Conservation (phyloP, 2,113 vertebrate genomes). For the Chamaea fasciata region DNA sequence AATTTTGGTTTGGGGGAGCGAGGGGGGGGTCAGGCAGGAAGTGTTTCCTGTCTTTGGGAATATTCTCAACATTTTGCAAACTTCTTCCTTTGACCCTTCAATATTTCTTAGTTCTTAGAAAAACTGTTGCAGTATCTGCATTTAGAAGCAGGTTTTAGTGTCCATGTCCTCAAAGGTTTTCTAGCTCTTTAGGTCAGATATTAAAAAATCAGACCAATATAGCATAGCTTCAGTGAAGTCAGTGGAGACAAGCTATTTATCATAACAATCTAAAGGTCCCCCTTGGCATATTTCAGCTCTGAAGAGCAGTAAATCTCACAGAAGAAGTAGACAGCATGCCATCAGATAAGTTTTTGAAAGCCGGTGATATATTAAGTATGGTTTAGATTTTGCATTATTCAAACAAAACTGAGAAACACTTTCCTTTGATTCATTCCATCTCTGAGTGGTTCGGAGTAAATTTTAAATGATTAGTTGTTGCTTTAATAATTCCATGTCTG, state of each 20-base stretch:
- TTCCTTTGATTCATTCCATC: background rate
- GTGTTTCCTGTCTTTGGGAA: background rate
- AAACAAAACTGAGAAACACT: background rate
- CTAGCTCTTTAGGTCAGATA: background rate
- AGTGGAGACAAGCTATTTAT: background rate
- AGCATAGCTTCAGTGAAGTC: background rate
- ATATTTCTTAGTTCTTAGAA: background rate
- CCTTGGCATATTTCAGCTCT: slow-evolving; percentile 27
- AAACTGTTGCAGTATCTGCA: background rate
- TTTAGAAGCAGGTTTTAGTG: background rate
- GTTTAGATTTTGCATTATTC: background rate
- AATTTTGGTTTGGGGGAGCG: background rate
- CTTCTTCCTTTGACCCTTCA: background rate
- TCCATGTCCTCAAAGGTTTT: background rate
- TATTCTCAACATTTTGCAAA: background rate
- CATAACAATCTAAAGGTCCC: background rate
- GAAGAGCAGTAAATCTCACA: background rate
- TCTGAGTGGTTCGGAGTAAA: background rate
- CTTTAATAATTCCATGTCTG: background rate
- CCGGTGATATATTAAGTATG: background rate
- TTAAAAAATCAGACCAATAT: background rate
- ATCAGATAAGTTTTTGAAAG: slow-evolving; percentile 4
- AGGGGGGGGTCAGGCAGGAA: rapidly evolving
- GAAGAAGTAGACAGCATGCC: background rate
- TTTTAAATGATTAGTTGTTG: background rate